phyloP scores from a whole-genome alignment of 2,888 invertebrate genomes.

The Drosophila nigricruria region DNA sequence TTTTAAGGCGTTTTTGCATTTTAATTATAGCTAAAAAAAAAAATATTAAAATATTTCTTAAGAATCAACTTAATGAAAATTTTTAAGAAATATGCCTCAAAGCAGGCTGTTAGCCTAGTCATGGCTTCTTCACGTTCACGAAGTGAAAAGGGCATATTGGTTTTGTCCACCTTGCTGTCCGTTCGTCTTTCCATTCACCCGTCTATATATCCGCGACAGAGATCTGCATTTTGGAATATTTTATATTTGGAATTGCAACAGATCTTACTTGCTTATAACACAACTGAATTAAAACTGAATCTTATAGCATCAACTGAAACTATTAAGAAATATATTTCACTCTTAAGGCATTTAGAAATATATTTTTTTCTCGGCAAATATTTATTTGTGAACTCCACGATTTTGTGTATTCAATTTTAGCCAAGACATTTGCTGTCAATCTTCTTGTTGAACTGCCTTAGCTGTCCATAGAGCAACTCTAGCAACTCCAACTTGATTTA shows the following conservation, averaged over 20 bases:
- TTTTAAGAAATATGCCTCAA: no score
- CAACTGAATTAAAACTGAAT: no score
- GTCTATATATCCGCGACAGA: no score
- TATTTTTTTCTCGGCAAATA: background rate
- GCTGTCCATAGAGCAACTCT: background rate
- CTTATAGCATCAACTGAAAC: no score
- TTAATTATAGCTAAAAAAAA: background rate
- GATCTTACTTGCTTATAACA: no score
- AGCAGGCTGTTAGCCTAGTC: no score
- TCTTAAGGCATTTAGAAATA: background rate
- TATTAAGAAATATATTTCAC: background rate
- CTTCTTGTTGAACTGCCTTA: conserved; percentile 5
- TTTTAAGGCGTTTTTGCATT: background rate
- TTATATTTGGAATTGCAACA: no score
- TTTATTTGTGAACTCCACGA: background rate
- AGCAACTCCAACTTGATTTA: conserved; percentile 52
- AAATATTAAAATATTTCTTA: background rate
- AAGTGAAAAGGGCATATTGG: no score
- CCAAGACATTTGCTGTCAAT: background rate
- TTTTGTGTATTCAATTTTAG: background rate
- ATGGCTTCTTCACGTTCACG: no score
- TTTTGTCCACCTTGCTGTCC: no score
- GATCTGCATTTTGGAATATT: no score
- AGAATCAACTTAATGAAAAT: background rate
- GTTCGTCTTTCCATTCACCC: no score